Percentiles rank a stretch among this genome's conserved stretches.
Conservation (phyloP, 2,888 invertebrate species). For the Resseliella maxima region DNA sequence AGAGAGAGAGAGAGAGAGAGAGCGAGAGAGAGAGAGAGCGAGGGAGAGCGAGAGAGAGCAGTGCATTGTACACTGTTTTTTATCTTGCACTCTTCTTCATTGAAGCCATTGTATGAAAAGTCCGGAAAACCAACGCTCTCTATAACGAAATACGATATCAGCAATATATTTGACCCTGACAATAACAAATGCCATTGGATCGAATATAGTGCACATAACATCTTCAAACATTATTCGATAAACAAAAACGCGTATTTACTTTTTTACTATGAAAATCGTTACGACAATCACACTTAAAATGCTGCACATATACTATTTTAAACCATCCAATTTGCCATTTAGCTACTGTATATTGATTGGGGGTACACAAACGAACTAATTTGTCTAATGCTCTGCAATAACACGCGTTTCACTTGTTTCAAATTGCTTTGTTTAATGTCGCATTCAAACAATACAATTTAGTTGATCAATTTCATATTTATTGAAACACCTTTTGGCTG, state of each 20-base stretch:
- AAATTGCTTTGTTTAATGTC: neutral
- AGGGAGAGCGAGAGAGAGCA: neutral
- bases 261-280: neutral
- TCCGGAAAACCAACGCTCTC: neutral
- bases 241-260: neutral
- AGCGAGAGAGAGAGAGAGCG: neutral
- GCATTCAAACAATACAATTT: neutral
- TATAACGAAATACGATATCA: neutral
- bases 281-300: neutral
- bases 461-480: constrained; percentile 5
- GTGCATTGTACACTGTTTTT: neutral
- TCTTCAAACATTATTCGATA: neutral
- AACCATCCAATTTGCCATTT: neutral
- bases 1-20: neutral
- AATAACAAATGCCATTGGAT: constrained; percentile 13
- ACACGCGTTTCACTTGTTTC: neutral
- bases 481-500: neutral
- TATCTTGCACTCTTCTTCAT: too few species aligned
- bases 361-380: neutral
- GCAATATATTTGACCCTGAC: constrained; percentile 38
- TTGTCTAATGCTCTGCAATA: neutral
- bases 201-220: neutral
- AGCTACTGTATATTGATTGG: too few species aligned
- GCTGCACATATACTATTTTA: too few species aligned
- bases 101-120: neutral